Base-by-base conservation (phyloP, 2,113 vertebrate species). In the Peucedramus taeniatus region DNA sequence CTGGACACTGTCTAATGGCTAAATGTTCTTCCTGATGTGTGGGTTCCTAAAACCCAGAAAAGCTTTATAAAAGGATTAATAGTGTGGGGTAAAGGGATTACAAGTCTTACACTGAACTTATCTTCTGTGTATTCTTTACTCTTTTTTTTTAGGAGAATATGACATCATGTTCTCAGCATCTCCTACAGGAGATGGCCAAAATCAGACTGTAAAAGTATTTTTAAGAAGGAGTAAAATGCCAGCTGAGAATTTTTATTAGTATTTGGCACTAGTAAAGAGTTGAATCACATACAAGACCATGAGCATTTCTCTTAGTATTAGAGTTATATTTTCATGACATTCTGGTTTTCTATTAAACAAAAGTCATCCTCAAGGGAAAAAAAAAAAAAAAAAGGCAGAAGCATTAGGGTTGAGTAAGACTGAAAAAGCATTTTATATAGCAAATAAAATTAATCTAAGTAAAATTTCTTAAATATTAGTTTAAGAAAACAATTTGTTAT, bases 221-320 rank as follows among this genome's bases (percentile, higher is more conserved):
- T 96, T 93, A 89, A 94, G 64, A 85, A 64, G 69, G 65, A 93
- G 26, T 91, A 90, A 90, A 93, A 91, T 91, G 69, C 83, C 86
- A 95, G 76, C 86, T 96, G 90, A 90, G 85, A 94, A 90, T 93
- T 97, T 96, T 96, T 94, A 93, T 96, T 96, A 90, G 85, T 6
- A 81, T 91, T 94, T 96, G 94, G 78, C 87, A 61, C 13, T 66
- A 31, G 7, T 16, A 45, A 45, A 45, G 31, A 37, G 15, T 70
- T 96, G 87, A 95, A 80, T 77, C 79, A 44, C 15, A 4, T 63
- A 81, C 50, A 88, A 92, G 53, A 83, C 35, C 53, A 33, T 35
- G 31, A 93, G 16, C 23, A 24, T 3, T 96, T 86, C 50, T 93
- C 15, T 35, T 84, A 87, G 54, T 74, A 64, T 2, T 44, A 3